phyloP scores from a whole-genome alignment of 2,113 vertebrate genomes.

The Desmodus rotundus region DNA sequence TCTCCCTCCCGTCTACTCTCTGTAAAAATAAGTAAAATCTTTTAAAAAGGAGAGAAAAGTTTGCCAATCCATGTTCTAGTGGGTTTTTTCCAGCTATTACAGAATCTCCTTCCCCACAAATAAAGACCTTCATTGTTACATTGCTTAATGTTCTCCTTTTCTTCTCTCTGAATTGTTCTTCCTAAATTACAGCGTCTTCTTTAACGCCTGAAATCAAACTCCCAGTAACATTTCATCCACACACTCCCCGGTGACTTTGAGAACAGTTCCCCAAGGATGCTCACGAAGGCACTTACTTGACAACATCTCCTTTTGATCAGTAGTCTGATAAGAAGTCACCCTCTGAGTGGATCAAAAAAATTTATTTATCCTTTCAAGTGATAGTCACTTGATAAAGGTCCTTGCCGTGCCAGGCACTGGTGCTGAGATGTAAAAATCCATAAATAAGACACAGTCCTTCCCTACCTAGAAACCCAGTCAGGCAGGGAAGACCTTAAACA shows the following conservation, averaged over 20 bases:
- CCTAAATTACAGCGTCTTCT: constrained; percentile 16
- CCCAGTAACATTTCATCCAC: not conserved
- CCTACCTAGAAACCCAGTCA: not conserved
- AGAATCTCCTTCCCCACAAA: not conserved
- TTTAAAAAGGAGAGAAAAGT: not conserved
- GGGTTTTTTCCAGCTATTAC: not conserved
- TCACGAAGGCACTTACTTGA: not conserved
- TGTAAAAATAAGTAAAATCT: too few species aligned
- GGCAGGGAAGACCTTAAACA: not conserved
- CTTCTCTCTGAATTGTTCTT: constrained; percentile 20
- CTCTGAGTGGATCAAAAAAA: not conserved
- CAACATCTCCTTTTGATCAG: not conserved
- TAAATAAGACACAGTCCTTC: not conserved
- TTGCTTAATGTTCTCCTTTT: constrained; percentile 13
- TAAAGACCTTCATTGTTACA: not conserved
- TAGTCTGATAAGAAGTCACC: not conserved
- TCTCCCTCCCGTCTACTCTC: too few species aligned
- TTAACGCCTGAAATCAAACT: constrained; percentile 31
- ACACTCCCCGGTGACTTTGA: not conserved
- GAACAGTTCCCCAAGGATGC: not conserved
- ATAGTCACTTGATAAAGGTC: not conserved
- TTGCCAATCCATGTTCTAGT: not conserved
- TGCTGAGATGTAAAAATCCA: not conserved
- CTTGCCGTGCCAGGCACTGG: not conserved
- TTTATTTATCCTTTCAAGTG: not conserved